Conservation (phyloP, 2,113 vertebrate genomes). For the Eclectus roratus region DNA sequence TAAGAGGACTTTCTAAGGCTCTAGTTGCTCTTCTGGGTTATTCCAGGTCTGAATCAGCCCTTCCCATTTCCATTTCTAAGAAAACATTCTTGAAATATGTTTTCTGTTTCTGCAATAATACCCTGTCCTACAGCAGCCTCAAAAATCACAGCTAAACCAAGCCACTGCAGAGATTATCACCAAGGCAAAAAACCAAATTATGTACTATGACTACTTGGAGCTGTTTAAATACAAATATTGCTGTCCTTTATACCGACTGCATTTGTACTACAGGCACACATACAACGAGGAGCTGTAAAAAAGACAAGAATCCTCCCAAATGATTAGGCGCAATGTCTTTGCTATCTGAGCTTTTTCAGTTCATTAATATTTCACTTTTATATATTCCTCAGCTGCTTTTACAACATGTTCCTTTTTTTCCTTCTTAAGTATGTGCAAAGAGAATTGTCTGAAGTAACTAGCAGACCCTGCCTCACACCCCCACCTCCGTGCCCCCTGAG, state of each 20-base stretch:
- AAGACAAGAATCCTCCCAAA: neutral
- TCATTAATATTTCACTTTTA: conserved; percentile 73
- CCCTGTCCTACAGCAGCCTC: neutral
- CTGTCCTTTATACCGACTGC: neutral
- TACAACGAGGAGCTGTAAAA: neutral
- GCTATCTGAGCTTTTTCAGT: conserved; percentile 47
- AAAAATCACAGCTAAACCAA: neutral
- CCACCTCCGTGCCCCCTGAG: conserved; percentile 22
- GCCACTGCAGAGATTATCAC: neutral
- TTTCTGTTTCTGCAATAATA: neutral
- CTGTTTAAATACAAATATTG: neutral
- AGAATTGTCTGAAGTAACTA: conserved; percentile 62
- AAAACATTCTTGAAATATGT: neutral
- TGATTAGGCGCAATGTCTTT: neutral
- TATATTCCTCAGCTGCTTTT: conserved; percentile 60
- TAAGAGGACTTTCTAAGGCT: neutral
- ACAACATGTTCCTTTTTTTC: conserved; percentile 51
- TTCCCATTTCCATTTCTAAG: neutral
- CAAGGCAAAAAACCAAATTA: neutral
- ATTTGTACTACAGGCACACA: neutral
- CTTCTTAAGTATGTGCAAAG: conserved; percentile 44
- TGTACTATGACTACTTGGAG: neutral
- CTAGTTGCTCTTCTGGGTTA: neutral
- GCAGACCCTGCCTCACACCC: conserved; percentile 36
- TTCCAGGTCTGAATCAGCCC: neutral